Conservation (phyloP, 2,797 vertebrate species). For the Anabacerthia variegaticeps region DNA sequence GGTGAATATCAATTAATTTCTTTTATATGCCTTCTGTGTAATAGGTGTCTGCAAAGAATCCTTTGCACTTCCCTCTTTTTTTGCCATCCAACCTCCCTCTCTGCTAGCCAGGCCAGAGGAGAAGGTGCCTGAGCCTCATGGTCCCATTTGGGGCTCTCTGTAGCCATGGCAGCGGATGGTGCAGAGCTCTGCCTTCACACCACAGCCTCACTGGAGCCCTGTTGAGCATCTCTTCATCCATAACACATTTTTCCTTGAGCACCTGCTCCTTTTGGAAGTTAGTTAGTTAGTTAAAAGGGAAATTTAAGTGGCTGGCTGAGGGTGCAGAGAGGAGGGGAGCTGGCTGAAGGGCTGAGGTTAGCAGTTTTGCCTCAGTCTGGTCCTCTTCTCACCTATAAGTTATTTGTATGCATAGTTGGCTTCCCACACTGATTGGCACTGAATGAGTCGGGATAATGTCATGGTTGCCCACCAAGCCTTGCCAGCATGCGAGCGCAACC, state of each 20-base stretch:
- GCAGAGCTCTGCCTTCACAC: neutral
- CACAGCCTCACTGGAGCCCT: accelerated
- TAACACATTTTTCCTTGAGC: neutral
- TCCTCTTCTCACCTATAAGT: conserved; percentile 49
- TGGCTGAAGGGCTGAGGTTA: neutral
- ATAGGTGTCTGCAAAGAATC: neutral
- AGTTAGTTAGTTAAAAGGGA: neutral
- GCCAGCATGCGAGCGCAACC: conserved; percentile 57
- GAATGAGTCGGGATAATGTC: conserved; percentile 39
- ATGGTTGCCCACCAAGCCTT: neutral
- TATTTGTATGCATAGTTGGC: conserved; percentile 44
- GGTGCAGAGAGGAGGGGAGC: neutral
- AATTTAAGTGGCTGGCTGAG: neutral
- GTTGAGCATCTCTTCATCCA: neutral
- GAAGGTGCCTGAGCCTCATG: neutral
- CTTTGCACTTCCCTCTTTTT: neutral
- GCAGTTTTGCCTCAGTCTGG: neutral
- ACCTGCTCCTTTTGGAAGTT: neutral
- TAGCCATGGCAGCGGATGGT: accelerated
- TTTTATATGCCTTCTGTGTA: neutral
- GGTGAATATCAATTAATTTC: neutral
- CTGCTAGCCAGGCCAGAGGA: neutral
- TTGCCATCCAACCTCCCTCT: neutral
- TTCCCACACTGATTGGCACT: neutral
- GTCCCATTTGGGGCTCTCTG: accelerated